These are phyloP conservation scores for Pseudomyrmex flavicornis DNA, from an alignment of 1,140 invertebrate genomes.

Conservation along the genomic window DNA sequence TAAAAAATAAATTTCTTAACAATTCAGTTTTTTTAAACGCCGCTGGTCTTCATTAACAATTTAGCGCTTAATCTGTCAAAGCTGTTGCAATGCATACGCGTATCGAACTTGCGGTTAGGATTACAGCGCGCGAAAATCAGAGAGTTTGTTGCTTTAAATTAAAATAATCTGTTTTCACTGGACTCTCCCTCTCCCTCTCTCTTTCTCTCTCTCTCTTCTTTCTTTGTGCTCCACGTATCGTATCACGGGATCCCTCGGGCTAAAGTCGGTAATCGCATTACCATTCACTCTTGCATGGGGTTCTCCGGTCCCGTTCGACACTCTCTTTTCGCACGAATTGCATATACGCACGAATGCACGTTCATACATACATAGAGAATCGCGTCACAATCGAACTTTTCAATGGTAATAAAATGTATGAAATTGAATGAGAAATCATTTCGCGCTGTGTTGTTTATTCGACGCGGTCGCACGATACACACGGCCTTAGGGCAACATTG, in stretches of 20 bases:
- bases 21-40: background rate
- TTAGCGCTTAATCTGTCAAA: slow-evolving; percentile 34
- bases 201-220: no score
- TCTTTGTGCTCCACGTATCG: slow-evolving; percentile 38
- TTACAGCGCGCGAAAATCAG: slow-evolving; percentile 63
- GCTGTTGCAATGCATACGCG: slow-evolving; percentile 13
- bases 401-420: slow-evolving; percentile 59
- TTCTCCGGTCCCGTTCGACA: background rate
- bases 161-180: slow-evolving; percentile 74
- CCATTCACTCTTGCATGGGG: slow-evolving; percentile 64
- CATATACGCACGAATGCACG: slow-evolving; percentile 13
- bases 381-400: slow-evolving; percentile 17
- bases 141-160: slow-evolving; percentile 76
- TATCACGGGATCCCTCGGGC: slow-evolving; percentile 56
- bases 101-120: slow-evolving; percentile 55
- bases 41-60: background rate
- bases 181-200: slow-evolving; percentile 57
- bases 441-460: slow-evolving; percentile 2
- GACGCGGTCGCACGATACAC: background rate
- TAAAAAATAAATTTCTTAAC: background rate
- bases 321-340: slow-evolving; percentile 16
- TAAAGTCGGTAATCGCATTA: slow-evolving; percentile 78
- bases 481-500: background rate
- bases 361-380: background rate
- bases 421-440: slow-evolving; percentile 54